Conservation (phyloP, 1,140 invertebrate genomes). For the Zaprionus camerounensis region DNA sequence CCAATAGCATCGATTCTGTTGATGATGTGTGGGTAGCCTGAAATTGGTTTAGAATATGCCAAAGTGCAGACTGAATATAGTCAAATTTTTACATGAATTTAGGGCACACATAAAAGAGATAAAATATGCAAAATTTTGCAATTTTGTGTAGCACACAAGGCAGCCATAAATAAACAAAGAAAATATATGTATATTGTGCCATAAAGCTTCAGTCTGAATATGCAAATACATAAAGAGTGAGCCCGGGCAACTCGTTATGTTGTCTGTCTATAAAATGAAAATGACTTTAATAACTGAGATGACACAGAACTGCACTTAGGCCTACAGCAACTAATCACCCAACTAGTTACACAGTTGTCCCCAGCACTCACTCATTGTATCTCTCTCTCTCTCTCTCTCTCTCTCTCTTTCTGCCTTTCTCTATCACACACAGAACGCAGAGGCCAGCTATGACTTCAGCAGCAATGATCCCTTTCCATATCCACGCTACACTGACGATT, state of each 20-base stretch:
- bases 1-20: background rate
- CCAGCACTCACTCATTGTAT: background rate
- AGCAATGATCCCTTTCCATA: conserved; percentile 99
- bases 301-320: conserved; percentile 45
- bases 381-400: no score
- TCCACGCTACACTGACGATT: conserved; percentile 98
- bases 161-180: background rate
- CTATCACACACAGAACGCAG: conserved; percentile 91
- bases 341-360: background rate
- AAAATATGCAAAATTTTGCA: background rate
- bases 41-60: background rate
- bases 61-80: background rate
- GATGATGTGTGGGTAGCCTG: background rate
- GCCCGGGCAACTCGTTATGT: no score
- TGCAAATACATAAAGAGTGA: background rate
- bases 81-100: background rate
- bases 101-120: background rate
- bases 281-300: conserved; percentile 22
- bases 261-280: background rate
- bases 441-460: conserved; percentile 99
- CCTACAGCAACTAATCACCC: conserved; percentile 7
- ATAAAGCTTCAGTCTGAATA: background rate
- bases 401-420: conserved; percentile 7
- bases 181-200: background rate
- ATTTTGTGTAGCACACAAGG: background rate